Conservation (phyloP, 1,140 invertebrate species). For the Magallana gigas region DNA sequence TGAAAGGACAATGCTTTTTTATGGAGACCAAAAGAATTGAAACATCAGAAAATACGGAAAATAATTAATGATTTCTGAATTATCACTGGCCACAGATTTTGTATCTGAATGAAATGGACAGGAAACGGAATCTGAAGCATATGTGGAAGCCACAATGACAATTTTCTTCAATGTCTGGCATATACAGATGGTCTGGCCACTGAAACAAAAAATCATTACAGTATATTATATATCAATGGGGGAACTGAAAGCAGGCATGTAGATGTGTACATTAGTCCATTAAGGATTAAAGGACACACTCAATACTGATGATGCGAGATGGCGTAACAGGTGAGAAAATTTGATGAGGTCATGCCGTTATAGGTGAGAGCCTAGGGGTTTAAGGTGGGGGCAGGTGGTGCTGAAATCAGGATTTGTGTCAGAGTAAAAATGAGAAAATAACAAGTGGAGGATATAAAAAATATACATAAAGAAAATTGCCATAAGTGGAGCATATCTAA, state of each 20-base stretch:
- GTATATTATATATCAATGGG: background rate
- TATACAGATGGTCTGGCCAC: slow-evolving; percentile 17
- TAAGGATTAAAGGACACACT: background rate
- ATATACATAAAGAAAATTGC: background rate
- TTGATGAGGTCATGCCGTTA: background rate
- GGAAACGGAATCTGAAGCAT: slow-evolving; percentile 1
- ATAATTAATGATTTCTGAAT: background rate
- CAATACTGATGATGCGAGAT: background rate
- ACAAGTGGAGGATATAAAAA: background rate
- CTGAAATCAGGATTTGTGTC: background rate
- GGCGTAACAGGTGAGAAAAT: slow-evolving; percentile 26
- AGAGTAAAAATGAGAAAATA: slow-evolving; percentile 2
- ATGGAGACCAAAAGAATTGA: background rate
- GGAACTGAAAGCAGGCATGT: background rate
- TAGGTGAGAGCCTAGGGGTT: background rate
- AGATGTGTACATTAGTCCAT: slow-evolving; percentile 9
- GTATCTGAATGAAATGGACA: slow-evolving; percentile 9
- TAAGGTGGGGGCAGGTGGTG: background rate
- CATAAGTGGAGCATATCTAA: too few species aligned
- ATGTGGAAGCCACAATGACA: slow-evolving; percentile 18
- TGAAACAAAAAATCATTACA: slow-evolving; percentile 5
- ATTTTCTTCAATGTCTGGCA: background rate
- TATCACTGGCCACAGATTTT: background rate
- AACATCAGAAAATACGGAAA: background rate
- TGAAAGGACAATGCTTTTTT: background rate